Percentiles rank a stretch among this genome's conserved stretches.
These are phyloP conservation scores for Sebastes hubbsi DNA, from an alignment of 2,797 vertebrate species.

Conservation along the genomic window DNA sequence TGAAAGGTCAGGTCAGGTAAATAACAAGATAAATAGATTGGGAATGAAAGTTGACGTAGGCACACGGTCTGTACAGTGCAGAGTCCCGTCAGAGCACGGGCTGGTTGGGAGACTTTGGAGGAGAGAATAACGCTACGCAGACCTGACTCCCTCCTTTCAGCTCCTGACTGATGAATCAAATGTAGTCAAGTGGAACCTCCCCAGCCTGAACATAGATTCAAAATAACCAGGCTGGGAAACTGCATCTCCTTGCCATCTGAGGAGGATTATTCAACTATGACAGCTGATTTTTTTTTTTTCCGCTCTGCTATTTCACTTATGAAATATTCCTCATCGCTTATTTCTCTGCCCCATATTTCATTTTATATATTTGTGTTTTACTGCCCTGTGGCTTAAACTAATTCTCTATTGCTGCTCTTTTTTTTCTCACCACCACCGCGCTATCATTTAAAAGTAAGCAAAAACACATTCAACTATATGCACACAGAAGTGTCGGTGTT, in stretches of 20 bases:
- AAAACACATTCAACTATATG: not conserved
- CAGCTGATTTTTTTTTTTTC: not conserved
- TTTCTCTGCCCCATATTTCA: slow-evolving; percentile 23
- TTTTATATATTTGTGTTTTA: slow-evolving; percentile 21
- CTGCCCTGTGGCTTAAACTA: not conserved
- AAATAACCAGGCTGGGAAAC: slow-evolving; percentile 47
- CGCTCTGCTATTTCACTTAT: slow-evolving; percentile 16
- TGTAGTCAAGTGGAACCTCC: slow-evolving; percentile 52
- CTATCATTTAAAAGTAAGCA: slow-evolving; percentile 1
- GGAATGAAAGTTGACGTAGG: not conserved
- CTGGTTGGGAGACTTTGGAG: not conserved
- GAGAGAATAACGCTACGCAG: slow-evolving; percentile 18
- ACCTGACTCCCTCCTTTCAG: slow-evolving; percentile 36
- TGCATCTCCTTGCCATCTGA: slow-evolving; percentile 26
- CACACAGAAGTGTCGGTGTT: not conserved
- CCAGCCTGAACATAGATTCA: slow-evolving; percentile 51
- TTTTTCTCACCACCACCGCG: not conserved
- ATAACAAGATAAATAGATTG: slow-evolving; percentile 36
- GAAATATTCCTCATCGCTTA: slow-evolving; percentile 24
- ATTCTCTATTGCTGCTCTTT: not conserved
- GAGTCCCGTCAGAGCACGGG: slow-evolving; percentile 3
- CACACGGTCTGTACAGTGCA: not conserved
- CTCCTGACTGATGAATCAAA: slow-evolving; percentile 57
- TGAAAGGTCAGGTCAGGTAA: slow-evolving; percentile 31
- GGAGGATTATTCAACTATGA: slow-evolving; percentile 40